Evolutionary conservation across 53 echinoderm and acorn worm genomes (phyloP).

Genomic region (Apostichopus leukothele): DNA sequence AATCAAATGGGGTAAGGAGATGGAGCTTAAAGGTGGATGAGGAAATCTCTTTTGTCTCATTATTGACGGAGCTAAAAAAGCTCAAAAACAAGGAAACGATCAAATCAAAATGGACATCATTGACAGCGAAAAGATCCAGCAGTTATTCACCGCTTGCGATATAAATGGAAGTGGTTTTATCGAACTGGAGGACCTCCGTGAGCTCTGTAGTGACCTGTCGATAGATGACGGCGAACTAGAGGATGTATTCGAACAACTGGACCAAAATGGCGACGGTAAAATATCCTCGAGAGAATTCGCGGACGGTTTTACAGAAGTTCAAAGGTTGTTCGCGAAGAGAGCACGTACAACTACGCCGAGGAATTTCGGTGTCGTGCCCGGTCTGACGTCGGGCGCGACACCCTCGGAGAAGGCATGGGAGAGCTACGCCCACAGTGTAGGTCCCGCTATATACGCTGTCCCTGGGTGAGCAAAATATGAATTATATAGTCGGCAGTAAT

Average conservation of each 20-base stretch:
- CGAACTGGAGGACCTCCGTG: slow-evolving; percentile 85
- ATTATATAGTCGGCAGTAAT: too few species aligned
- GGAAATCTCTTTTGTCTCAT: neutral
- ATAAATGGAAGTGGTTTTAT: slow-evolving; percentile 91
- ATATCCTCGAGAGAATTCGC: slow-evolving; percentile 78
- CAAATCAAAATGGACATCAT: slow-evolving; percentile 38
- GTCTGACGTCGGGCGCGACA: neutral
- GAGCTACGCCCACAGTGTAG: slow-evolving; percentile 11
- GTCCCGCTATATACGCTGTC: slow-evolving; percentile 1
- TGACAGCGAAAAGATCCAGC: slow-evolving; percentile 64
- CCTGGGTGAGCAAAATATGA: slow-evolving; percentile 13
- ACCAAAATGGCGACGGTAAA: slow-evolving; percentile 75
- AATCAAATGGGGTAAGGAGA: too few species aligned
- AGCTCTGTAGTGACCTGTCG: slow-evolving; percentile 82
- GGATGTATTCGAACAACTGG: slow-evolving; percentile 85
- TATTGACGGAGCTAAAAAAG: neutral
- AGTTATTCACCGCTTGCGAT: slow-evolving; percentile 90
- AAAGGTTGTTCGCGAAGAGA: slow-evolving; percentile 70
- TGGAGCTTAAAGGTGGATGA: neutral
- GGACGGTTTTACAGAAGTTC: slow-evolving; percentile 80
- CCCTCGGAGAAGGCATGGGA: slow-evolving; percentile 45
- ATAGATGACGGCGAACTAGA: slow-evolving; percentile 75
- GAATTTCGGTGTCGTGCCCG: slow-evolving; percentile 12
- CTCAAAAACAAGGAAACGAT: neutral
- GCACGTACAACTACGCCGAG: slow-evolving; percentile 29